Evolutionary conservation across 2,888 invertebrate genomes (phyloP), one percentile per base, ranked within the genome.

Genomic region (Lasius platythorax): DNA sequence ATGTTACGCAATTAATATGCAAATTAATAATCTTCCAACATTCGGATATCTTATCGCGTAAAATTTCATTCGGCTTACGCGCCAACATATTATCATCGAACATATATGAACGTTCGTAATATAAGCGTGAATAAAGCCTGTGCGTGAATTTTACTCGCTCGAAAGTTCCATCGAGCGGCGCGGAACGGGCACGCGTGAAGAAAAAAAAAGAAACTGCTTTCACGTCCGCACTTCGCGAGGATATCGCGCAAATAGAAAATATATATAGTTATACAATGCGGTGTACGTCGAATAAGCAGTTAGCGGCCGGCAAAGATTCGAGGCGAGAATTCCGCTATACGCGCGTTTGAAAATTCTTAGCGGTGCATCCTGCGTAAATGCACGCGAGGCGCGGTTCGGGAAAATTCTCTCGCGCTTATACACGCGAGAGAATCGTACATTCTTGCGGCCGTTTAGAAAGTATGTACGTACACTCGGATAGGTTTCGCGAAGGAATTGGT

Each of bases 391-490:
- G 37, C 56, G 81, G 72, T 84, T 75, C 79, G 86, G 75, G 85
- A 73, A 87, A 87, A 85, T 37, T 37, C 37, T 37, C 37, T 37
- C 76, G 28, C n/a, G 30, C 30, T 5, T 37, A 37, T 37, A 37
- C 37, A 83, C 61, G 66, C 85, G 85, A 83, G 85, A 85, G 84
- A 87, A 90, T 88, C 83, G 85, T n/a, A n/a, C 87, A 84, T 88
- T 89, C 87, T 63, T 50, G 53, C 64, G 23, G 74, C 73, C 43
- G 63, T 88, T 87, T 89, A 89, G 90, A 89, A 89, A 89, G 89
- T 87, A 68, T 23, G 23, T 23, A 23, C 23, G 23, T 74, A 83
- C 76, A 33, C 81, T 76, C 63, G 72, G 18, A 86, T 79, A 63
- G 84, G 75, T 87, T 88, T 82, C 88, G 74, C 85, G 46, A 53